Conservation (phyloP, 2,113 vertebrate genomes). For the Psilopsiagon aymara region DNA sequence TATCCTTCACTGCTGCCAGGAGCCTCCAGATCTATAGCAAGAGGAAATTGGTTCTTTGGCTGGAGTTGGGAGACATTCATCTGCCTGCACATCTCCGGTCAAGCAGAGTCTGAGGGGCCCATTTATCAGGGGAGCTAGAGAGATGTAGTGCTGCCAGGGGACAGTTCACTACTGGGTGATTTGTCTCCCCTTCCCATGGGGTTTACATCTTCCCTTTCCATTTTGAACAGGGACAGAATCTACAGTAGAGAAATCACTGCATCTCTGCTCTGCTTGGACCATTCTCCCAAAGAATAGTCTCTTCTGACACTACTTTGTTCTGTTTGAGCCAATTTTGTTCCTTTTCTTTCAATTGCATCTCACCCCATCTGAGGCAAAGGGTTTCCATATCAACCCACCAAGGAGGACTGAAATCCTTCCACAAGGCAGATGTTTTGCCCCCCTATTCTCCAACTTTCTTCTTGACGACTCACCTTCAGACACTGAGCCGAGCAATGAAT, state of each 20-base stretch:
- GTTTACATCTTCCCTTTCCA: neutral
- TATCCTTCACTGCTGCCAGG: neutral
- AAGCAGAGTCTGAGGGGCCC: neutral
- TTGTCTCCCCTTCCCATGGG: neutral
- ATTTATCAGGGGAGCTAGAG: neutral
- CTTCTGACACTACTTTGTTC: neutral
- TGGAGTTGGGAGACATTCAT: constrained; percentile 3
- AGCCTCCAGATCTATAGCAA: constrained; percentile 43
- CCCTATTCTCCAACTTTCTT: neutral
- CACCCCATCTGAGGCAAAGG: neutral
- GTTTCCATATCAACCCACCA: neutral
- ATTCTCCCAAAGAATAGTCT: neutral
- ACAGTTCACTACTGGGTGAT: neutral
- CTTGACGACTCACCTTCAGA: neutral
- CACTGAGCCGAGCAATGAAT: neutral
- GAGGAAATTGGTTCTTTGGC: constrained; percentile 57
- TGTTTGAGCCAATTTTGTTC: neutral
- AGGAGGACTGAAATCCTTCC: neutral
- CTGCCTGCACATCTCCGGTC: neutral
- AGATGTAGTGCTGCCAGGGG: neutral
- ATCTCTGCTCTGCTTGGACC: neutral
- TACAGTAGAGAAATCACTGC: neutral
- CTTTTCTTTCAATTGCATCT: neutral
- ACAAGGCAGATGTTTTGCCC: neutral
- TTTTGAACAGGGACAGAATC: neutral